These are phyloP conservation scores for Promerops cafer DNA, from an alignment of 2,113 vertebrate species.

Conservation along the genomic window DNA sequence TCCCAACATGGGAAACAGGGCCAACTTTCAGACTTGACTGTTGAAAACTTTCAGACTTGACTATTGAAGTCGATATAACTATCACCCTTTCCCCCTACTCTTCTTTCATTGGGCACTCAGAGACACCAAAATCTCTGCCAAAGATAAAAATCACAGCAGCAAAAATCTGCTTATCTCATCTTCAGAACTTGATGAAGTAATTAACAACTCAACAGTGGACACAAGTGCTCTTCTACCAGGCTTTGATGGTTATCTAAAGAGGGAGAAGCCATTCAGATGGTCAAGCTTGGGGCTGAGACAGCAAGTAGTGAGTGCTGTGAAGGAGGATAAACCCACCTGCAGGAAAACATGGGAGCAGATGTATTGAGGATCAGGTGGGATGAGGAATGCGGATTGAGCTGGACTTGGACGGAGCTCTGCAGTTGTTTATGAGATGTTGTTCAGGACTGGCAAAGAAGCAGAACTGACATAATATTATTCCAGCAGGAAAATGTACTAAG, in stretches of 20 bases:
- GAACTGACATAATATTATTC: not conserved
- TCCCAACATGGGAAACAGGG: not conserved
- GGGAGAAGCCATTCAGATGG: not conserved
- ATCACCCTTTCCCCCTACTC: not conserved
- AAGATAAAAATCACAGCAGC: not conserved
- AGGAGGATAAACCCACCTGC: not conserved
- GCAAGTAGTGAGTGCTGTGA: not conserved
- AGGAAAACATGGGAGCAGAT: not conserved
- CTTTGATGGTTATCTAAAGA: not conserved
- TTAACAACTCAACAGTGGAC: not conserved
- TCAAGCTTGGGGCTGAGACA: not conserved
- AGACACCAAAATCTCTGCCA: not conserved
- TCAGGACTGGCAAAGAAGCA: not conserved
- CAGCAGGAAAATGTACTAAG: not conserved
- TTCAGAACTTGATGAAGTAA: not conserved
- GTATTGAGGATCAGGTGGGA: not conserved
- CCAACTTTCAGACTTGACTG: not conserved
- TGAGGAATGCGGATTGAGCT: not conserved
- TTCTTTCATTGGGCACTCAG: not conserved
- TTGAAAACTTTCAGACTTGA: not conserved
- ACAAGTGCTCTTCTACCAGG: not conserved
- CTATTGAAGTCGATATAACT: not conserved
- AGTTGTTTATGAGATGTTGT: not conserved
- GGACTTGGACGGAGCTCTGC: not conserved
- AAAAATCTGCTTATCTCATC: not conserved